Evolutionary conservation across 1,140 invertebrate species (phyloP).

Genomic region (Achatina immaculata): DNA sequence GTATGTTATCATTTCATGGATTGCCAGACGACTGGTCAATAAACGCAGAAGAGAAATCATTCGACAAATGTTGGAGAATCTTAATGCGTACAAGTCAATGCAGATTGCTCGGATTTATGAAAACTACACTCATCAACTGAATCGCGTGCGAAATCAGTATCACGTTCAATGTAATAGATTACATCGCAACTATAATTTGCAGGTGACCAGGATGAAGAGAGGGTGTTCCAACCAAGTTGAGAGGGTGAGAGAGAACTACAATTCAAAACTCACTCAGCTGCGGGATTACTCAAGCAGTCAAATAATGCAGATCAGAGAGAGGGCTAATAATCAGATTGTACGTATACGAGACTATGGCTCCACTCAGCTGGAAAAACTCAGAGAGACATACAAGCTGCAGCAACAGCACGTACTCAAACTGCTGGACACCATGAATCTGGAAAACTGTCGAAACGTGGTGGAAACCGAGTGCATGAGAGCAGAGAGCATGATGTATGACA

Average conservation of each 20-base stretch:
- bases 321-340: constrained; percentile 94
- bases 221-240: constrained; percentile 94
- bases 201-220: constrained; percentile 90
- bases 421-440: constrained; percentile 93
- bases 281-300: constrained; percentile 75
- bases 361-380: constrained; percentile 87
- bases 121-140: constrained; percentile 80
- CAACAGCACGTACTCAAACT: constrained; percentile 95
- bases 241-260: constrained; percentile 92
- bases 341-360: constrained; percentile 94
- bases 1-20: constrained; percentile 51
- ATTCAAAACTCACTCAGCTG: constrained; percentile 76
- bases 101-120: constrained; percentile 58
- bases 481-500: constrained; percentile 77
- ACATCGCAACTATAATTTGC: constrained; percentile 90
- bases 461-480: constrained; percentile 81
- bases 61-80: constrained; percentile 60
- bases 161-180: constrained; percentile 84
- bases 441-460: constrained; percentile 86
- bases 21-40: constrained; percentile 55
- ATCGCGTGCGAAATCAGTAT: constrained; percentile 67
- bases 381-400: constrained; percentile 93
- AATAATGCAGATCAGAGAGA: constrained; percentile 92
- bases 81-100: constrained; percentile 61
- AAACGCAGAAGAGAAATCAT: constrained; percentile 58